These are phyloP conservation scores for Rhodeus uyekii DNA, from an alignment of 2,797 vertebrate genomes.

Conservation along the genomic window DNA sequence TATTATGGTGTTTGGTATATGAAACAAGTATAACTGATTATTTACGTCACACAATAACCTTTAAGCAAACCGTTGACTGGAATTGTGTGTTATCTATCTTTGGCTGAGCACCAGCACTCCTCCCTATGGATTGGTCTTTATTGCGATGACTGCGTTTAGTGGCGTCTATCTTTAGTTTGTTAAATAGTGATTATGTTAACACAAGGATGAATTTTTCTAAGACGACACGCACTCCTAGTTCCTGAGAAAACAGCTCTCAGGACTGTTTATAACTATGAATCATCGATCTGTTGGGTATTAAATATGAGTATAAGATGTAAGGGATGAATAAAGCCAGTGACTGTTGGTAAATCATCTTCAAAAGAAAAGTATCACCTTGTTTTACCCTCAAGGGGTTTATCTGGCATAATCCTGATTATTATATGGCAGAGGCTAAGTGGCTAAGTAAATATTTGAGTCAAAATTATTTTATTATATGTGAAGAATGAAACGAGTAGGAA, in stretches of 20 bases:
- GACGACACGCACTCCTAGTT: background rate
- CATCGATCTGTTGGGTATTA: background rate
- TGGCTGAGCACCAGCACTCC: background rate
- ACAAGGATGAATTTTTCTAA: background rate
- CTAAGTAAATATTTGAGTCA: background rate
- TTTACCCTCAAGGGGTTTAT: background rate
- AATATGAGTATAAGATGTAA: background rate
- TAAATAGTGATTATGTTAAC: constrained; percentile 24
- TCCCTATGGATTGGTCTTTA: background rate
- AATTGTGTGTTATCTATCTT: background rate
- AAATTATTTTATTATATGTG: background rate
- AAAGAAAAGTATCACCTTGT: background rate
- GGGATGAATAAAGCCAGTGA: background rate
- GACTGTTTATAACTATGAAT: constrained; percentile 21
- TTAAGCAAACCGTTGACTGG: background rate
- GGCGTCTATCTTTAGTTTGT: background rate
- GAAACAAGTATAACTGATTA: background rate
- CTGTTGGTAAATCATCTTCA: background rate
- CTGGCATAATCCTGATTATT: background rate
- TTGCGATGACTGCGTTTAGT: background rate
- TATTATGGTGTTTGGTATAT: background rate
- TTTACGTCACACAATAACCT: background rate
- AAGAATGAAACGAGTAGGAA: background rate
- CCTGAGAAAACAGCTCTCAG: background rate
- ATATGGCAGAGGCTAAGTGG: background rate